A percentile compares a stretch with the other conserved stretches of the same genome.
These are phyloP conservation scores for Halcyon badia DNA, from an alignment of 2,797 vertebrate genomes.

Conservation along the genomic window DNA sequence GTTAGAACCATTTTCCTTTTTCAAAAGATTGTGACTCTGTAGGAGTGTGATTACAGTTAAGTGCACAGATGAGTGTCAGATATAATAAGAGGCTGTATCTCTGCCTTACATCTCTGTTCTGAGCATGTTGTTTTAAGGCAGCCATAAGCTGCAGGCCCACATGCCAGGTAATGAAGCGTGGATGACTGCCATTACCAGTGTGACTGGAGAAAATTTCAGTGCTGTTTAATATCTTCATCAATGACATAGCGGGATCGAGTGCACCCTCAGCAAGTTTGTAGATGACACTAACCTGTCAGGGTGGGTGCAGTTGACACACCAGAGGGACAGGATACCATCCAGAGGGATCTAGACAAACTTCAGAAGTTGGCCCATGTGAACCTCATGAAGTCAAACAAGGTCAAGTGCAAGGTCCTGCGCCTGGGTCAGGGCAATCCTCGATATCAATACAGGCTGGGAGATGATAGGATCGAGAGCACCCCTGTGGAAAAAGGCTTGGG, in stretches of 20 bases:
- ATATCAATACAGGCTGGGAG: neutral
- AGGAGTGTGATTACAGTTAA: conserved; percentile 2
- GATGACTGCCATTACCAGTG: neutral
- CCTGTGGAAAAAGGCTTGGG: no score
- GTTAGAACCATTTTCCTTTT: conserved; percentile 26
- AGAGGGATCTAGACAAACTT: neutral
- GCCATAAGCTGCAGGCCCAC: neutral
- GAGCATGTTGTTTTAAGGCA: neutral
- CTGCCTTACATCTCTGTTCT: neutral
- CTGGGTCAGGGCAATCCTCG: neutral
- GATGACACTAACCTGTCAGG: neutral
- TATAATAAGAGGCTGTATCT: conserved; percentile 4
- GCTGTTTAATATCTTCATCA: neutral
- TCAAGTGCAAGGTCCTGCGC: neutral
- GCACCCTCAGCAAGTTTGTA: neutral
- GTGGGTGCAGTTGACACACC: neutral
- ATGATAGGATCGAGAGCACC: neutral
- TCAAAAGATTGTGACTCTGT: neutral
- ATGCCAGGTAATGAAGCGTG: neutral
- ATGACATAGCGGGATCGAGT: neutral
- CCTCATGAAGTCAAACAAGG: neutral
- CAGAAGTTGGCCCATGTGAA: neutral
- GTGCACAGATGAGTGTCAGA: neutral
- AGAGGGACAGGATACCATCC: neutral
- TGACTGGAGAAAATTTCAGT: neutral